Percentiles rank a stretch among this genome's conserved stretches.
Conservation (phyloP, 37 sponge, comb jelly and placozoan species). For the Mnemiopsis leidyi region DNA sequence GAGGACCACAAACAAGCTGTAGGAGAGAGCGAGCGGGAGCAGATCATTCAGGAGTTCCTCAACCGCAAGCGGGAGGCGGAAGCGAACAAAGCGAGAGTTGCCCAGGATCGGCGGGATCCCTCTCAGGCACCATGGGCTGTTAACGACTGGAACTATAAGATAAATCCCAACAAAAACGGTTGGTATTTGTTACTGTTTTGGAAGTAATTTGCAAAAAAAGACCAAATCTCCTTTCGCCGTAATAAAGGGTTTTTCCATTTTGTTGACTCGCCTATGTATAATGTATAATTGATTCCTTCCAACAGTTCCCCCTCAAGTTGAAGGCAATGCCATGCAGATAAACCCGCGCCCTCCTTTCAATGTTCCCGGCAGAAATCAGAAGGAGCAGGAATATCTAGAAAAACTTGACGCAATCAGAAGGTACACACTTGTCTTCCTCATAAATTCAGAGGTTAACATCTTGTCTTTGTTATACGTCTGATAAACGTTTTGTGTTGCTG, state of each 20-base stretch:
- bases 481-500: no score
- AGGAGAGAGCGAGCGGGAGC: constrained; percentile 65
- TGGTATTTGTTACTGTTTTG: not conserved
- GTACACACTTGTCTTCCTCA: no score
- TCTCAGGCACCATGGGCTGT: constrained; percentile 51
- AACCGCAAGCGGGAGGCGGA: constrained; percentile 78
- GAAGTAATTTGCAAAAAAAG: no score
- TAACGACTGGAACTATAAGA: constrained; percentile 60
- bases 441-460: no score
- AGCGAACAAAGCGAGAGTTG: constrained; percentile 78
- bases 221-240: no score
- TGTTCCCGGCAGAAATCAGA: not conserved
- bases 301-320: not conserved
- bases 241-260: no score
- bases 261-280: no score
- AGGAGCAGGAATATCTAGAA: constrained; percentile 79
- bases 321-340: not conserved
- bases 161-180: constrained; percentile 19
- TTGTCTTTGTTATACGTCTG: no score
- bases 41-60: constrained; percentile 77
- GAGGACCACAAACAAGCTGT: not conserved
- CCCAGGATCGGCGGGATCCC: not conserved
- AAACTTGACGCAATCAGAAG: constrained; percentile 82
- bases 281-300: not conserved
- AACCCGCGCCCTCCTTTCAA: not conserved